Evolutionary conservation across 2,113 vertebrate species (phyloP), one percentile per base, ranked within the genome.

Genomic region (Coryphaenoides rupestris): DNA sequence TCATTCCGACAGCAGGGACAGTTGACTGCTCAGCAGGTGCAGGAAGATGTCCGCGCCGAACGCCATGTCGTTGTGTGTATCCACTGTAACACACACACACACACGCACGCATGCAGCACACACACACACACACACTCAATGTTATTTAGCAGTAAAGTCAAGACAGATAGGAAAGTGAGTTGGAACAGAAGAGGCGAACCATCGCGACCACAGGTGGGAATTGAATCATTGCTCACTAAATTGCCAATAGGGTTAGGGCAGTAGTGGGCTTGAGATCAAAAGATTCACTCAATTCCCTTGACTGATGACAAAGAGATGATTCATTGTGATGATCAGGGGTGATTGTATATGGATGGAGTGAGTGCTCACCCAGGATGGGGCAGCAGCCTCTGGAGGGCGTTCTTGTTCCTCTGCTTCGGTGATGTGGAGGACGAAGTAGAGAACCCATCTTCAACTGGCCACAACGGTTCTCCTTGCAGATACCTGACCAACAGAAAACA

Each of bases 31-130:
- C 57, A 98, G 91, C 66, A 99, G 86, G 75, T 98, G 97, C n/a
- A 98, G 92, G 83, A 99, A 99, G 75, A 98, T 94, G 73, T 99
- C 97, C 1, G n/a, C n/a, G n/a, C 95, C 85, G 28, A 98, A 98
- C 19, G 94, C 94, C 87, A 95, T 90, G 79, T 98, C 96, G 0
- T 94, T 94, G 64, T 95, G 95, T 0, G 95, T 96, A 77, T 97
- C 96, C 72, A 92, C 97, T 98, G 66, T 50, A 7, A 45, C 33
- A 40, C 5, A 40, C 33, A 40, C 33, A 40, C 33, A 40, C 33
- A 40, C 33, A 40, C 4, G 13, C 33, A 33, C 28, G 10, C 24
- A 6, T n/a, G n/a, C n/a, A n/a, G n/a, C 33, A 40, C 33, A 40
- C 33, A 40, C 33, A 40, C 4, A 40, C 33, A 33, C 28, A 33